Percentiles rank a stretch among this genome's conserved stretches.
phyloP scores from a whole-genome alignment of 2,113 vertebrate genomes.

The Micromys minutus region DNA sequence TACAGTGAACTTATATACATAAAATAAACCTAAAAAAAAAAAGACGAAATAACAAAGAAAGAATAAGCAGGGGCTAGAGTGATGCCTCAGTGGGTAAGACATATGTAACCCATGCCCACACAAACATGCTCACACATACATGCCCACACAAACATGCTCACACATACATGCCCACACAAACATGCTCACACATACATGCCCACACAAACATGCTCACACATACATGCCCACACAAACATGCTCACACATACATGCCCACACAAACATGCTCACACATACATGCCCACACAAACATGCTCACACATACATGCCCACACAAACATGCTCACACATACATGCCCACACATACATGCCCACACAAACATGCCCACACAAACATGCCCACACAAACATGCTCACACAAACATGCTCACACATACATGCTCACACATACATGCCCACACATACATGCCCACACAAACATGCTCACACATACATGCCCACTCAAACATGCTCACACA shows the following conservation, averaged over 20 bases:
- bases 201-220: neutral
- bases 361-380: neutral
- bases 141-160: neutral
- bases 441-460: neutral
- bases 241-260: neutral
- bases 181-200: neutral
- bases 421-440: neutral
- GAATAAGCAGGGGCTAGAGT: too few species aligned
- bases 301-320: neutral
- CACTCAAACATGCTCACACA: neutral
- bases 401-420: neutral
- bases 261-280: neutral
- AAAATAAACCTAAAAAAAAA: too few species aligned
- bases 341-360: neutral
- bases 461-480: neutral
- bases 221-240: neutral
- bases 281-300: neutral
- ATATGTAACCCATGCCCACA: too few species aligned
- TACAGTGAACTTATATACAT: too few species aligned
- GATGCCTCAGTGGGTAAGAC: neutral
- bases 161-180: neutral
- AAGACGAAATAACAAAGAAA: too few species aligned
- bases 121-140: too few species aligned
- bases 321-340: neutral
- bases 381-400: neutral